A percentile compares a stretch with the other conserved stretches of the same genome.
Evolutionary conservation across 2,113 vertebrate genomes (phyloP).

Genomic region (Lamprotornis superbus): DNA sequence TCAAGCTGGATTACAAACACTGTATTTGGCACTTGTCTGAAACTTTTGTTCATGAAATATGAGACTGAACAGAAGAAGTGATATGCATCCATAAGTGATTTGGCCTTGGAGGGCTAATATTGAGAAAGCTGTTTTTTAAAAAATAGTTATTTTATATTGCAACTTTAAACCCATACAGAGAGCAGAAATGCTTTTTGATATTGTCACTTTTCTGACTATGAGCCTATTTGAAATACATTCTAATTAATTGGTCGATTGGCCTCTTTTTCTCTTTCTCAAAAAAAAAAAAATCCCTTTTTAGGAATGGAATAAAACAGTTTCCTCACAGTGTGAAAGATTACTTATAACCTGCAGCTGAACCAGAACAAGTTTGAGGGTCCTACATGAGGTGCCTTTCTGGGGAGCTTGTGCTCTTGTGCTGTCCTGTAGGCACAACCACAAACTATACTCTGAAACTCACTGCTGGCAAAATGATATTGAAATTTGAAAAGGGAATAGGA

Average conservation of each 20-base stretch:
- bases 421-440: background rate
- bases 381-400: background rate
- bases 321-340: background rate
- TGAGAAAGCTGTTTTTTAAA: background rate
- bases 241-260: background rate
- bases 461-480: background rate
- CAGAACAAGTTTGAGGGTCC: background rate
- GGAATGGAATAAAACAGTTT: background rate
- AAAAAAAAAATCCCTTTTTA: background rate
- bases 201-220: background rate
- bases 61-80: background rate
- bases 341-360: background rate
- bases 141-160: background rate
- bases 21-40: background rate
- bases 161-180: fast-evolving
- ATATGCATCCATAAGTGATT: background rate
- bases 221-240: background rate
- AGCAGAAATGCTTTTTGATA: background rate
- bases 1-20: background rate
- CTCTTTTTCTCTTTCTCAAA: background rate
- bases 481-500: background rate
- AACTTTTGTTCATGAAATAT: background rate
- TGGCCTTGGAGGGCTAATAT: background rate
- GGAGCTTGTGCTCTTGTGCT: background rate
- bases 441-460: background rate